A percentile compares a stretch with the other conserved stretches of the same genome.
Conservation (phyloP, 2,113 vertebrate species). For the Trogon melanurus region DNA sequence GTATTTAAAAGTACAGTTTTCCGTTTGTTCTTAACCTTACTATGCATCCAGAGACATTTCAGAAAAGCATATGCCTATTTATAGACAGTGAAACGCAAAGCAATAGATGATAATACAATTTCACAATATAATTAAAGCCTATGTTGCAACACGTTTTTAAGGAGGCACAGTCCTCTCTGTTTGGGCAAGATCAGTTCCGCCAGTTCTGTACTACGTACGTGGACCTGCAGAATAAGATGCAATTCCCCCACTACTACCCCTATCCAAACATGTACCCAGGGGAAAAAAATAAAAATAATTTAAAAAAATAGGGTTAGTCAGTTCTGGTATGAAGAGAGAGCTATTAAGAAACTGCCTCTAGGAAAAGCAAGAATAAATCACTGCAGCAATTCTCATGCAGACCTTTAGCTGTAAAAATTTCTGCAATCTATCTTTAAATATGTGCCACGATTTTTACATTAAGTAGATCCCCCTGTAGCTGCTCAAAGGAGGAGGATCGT, state of each 20-base stretch:
- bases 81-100: not conserved
- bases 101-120: not conserved
- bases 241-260: not conserved
- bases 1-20: not conserved
- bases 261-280: not conserved
- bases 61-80: not conserved
- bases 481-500: slow-evolving; percentile 3
- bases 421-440: not conserved
- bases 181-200: not conserved
- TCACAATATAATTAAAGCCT: not conserved
- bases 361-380: not conserved
- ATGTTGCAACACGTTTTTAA: not conserved
- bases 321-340: not conserved
- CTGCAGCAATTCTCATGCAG: not conserved
- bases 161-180: not conserved
- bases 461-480: not conserved
- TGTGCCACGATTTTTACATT: not conserved
- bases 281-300: not conserved
- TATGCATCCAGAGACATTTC: not conserved
- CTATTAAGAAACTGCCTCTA: not conserved
- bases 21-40: not conserved
- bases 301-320: not conserved
- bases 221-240: not conserved
- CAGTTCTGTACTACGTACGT: not conserved
- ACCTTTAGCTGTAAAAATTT: not conserved